Base-by-base conservation (phyloP, 2,888 invertebrate species). In the Ariolimax columbianus region DNA sequence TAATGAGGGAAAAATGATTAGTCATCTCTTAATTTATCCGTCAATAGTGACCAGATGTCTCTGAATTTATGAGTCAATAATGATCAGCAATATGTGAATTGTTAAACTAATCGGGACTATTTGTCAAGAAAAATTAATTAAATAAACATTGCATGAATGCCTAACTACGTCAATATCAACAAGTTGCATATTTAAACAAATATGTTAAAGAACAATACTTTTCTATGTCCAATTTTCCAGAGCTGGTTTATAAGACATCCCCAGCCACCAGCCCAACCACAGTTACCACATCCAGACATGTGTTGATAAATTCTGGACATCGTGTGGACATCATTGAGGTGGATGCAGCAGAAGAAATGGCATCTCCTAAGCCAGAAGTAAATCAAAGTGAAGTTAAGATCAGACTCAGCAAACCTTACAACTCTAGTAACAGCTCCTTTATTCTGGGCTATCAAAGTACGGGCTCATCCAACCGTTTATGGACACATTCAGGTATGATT, bases 401-500 rank as follows among this genome's bases (percentile, higher is more conserved):
- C 36, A 51, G n/a, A 81, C 51, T 55, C 26, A 36, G 30, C 43
- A 66, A 33, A 33, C 66, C 66, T 9, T 66, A 30, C 14, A 33
- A 33, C 33, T 14, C 33, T 14, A 66, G 33, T 33, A 63, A 68
- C 6, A 33, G 47, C 4, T 40, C 79, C 9, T 1, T 47, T 3
- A 47, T 38, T 23, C 47, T 68, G 6, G 47, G 38, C 6, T 43
- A 19, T 30, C 79, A 79, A 30, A 66, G 33, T 43, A 40, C 33
- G 1, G 19, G 30, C 23, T 30, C 59, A 17, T 59, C 77, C 1
- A 40, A 78, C 17, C 33, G 26, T 38, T 38, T 9, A 63, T 63
- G 43, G 6, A 43, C 66, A 33, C 43, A 66, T 68, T 43, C 79
- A 79, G 79, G 79, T 79, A 26, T 63, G 59, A n/a, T n/a, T 63